Percentiles rank a stretch among this genome's conserved stretches.
Conservation (phyloP, 2,888 invertebrate genomes). For the Dryobota labecula region DNA sequence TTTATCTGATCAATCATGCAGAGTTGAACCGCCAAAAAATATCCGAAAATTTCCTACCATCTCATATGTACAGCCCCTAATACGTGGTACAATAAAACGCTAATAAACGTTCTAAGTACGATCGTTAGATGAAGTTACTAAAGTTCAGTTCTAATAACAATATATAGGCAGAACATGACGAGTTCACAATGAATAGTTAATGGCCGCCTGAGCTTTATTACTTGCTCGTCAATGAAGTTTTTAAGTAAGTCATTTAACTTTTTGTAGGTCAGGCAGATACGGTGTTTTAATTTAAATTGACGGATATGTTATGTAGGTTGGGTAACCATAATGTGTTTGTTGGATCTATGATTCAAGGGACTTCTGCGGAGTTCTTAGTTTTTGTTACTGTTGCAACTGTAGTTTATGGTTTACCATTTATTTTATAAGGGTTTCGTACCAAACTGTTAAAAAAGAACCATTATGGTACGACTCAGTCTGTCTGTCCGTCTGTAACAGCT, state of each 20-base stretch:
- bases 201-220: constrained; percentile 7
- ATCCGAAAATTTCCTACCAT: neutral
- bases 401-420: neutral
- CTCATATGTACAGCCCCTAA: constrained; percentile 8
- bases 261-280: constrained; percentile 33
- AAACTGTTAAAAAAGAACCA: too few species aligned
- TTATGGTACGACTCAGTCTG: too few species aligned
- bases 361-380: neutral
- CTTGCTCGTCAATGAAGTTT: constrained; percentile 32
- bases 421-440: too few species aligned
- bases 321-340: neutral
- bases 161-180: constrained; percentile 39
- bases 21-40: neutral
- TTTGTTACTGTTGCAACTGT: neutral
- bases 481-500: too few species aligned
- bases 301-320: neutral
- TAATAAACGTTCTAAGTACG: constrained; percentile 35
- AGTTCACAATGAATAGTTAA: constrained; percentile 44
- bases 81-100: constrained; percentile 5
- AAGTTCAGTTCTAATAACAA: constrained; percentile 51
- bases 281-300: neutral
- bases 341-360: neutral
- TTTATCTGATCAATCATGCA: neutral
- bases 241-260: constrained; percentile 28
- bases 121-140: constrained; percentile 36